Conservation (phyloP, 1,140 invertebrate genomes). For the Chironomus striatipennis region DNA sequence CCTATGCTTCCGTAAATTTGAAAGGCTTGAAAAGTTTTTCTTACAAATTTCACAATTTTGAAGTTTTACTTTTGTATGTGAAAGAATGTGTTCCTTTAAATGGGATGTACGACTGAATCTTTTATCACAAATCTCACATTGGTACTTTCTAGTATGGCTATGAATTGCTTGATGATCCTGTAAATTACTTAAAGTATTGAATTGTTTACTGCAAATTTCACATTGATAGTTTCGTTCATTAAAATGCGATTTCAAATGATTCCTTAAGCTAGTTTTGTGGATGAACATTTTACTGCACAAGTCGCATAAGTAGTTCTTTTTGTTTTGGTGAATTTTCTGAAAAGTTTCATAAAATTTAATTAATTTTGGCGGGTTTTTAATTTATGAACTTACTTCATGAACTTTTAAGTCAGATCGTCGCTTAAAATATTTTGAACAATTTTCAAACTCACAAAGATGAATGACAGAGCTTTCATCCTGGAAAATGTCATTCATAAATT, state of each 20-base stretch:
- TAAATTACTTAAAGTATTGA: not conserved
- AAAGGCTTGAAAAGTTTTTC: not conserved
- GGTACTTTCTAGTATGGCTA: not conserved
- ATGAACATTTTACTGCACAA: not conserved
- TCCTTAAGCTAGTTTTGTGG: not conserved
- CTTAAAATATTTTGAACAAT: not conserved
- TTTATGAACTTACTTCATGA: not conserved
- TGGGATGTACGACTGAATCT: not conserved
- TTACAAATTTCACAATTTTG: not conserved
- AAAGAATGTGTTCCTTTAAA: not conserved
- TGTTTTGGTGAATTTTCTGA: not conserved
- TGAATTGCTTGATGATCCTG: not conserved
- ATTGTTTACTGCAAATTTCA: not conserved
- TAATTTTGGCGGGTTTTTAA: not conserved
- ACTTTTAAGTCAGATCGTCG: not conserved
- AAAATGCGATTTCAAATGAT: not conserved
- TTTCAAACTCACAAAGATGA: too few relatives aligned
- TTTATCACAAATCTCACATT: not conserved
- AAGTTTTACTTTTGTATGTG: not conserved
- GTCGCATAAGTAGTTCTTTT: not conserved
- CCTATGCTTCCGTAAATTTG: not conserved
- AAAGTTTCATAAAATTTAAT: not conserved
- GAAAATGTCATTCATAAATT: too few relatives aligned
- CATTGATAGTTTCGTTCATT: not conserved
- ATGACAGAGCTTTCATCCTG: too few relatives aligned